phyloP scores from a whole-genome alignment of 2,113 vertebrate species.

The Crotalus horridus region DNA sequence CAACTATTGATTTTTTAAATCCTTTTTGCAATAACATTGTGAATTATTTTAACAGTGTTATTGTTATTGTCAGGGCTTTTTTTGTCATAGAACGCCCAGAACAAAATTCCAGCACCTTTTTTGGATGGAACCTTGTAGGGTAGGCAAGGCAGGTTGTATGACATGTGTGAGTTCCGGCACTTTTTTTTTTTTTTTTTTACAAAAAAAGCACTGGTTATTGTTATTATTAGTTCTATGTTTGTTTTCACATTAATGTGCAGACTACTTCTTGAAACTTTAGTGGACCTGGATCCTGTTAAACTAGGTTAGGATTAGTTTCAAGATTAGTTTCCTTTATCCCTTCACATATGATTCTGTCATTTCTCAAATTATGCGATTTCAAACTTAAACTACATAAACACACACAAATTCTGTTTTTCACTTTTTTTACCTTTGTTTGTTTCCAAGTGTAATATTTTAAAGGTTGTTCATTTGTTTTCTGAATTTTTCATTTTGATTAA shows the following conservation, averaged over 20 bases:
- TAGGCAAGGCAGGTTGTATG: too few relatives aligned
- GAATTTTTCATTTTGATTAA: conserved; percentile 52
- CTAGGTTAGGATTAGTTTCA: neutral
- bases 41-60: neutral
- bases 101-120: too few relatives aligned
- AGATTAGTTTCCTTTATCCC: neutral
- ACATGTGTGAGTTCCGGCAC: too few relatives aligned
- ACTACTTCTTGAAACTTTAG: neutral
- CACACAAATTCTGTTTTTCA: neutral
- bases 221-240: neutral
- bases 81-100: too few relatives aligned
- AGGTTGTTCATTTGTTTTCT: conserved; percentile 2
- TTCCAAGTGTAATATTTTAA: neutral
- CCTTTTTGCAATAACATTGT: neutral
- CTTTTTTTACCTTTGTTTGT: neutral
- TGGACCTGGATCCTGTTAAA: neutral
- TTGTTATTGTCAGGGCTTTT: neutral
- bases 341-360: neutral
- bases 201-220: too few relatives aligned
- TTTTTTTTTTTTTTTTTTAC: too few relatives aligned
- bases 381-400: conserved; percentile 25
- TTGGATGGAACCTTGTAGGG: too few relatives aligned
- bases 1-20: neutral
- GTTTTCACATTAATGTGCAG: neutral
- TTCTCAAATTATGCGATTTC: conserved; percentile 34